Conservation (phyloP, 2,113 vertebrate genomes). For the Rhinolophus sinicus region DNA sequence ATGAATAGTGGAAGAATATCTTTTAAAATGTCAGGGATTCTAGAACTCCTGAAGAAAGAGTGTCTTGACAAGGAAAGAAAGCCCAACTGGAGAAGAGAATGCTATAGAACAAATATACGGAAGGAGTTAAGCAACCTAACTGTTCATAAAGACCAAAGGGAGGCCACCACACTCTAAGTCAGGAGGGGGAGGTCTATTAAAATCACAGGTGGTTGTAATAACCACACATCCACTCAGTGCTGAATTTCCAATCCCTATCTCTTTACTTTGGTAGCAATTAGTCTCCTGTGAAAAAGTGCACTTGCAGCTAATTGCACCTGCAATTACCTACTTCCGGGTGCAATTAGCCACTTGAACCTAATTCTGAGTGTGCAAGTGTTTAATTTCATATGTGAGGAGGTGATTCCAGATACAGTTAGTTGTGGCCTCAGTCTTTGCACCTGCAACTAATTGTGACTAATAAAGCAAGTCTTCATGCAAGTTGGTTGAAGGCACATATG, state of each 20-base stretch:
- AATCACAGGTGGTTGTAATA: conserved; percentile 82
- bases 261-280: conserved; percentile 81
- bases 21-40: background rate
- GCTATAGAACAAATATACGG: background rate
- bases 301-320: conserved; percentile 80
- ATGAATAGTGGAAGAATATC: background rate
- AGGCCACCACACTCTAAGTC: conserved; percentile 36
- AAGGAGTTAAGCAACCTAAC: conserved; percentile 45
- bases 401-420: conserved; percentile 76
- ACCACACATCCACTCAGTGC: conserved; percentile 65
- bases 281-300: conserved; percentile 79
- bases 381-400: conserved; percentile 76
- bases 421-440: conserved; percentile 79
- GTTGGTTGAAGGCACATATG: conserved; percentile 65
- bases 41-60: conserved; percentile 16
- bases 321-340: conserved; percentile 81
- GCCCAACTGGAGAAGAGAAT: background rate
- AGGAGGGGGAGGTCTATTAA: conserved; percentile 7
- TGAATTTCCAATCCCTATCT: conserved; percentile 74
- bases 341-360: conserved; percentile 83
- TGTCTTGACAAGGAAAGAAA: background rate
- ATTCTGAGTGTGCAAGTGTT: conserved; percentile 83
- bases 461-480: conserved; percentile 71
- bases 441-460: conserved; percentile 78
- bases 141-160: conserved; percentile 63